Conservation (phyloP, 2,888 invertebrate genomes). For the Leucania comma region DNA sequence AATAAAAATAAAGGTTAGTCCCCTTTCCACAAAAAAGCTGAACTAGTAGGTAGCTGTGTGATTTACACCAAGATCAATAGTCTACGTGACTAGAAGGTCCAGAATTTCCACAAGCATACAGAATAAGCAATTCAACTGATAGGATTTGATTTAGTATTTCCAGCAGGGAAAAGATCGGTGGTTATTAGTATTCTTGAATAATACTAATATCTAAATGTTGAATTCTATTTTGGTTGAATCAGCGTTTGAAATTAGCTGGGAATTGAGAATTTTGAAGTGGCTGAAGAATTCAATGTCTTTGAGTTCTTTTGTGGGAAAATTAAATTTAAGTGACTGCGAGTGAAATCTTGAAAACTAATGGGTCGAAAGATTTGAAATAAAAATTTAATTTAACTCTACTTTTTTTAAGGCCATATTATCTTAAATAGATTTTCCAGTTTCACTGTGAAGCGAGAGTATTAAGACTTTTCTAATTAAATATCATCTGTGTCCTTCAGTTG, state of each 20-base stretch:
- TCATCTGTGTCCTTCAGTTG: too few relatives aligned
- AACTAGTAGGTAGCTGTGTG: conserved; percentile 33
- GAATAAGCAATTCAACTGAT: conserved; percentile 67
- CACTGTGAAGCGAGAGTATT: too few relatives aligned
- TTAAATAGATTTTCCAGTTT: too few relatives aligned
- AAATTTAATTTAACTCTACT: too few relatives aligned
- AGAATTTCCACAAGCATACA: conserved; percentile 50
- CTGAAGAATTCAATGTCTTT: conserved; percentile 3
- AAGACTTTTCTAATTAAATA: too few relatives aligned
- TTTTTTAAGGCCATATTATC: too few relatives aligned
- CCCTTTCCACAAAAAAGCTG: neutral
- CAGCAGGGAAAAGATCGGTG: conserved; percentile 56
- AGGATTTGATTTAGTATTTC: conserved; percentile 69
- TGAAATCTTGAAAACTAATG: neutral
- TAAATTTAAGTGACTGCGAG: neutral
- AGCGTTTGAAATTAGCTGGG: conserved; percentile 16
- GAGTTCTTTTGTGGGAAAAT: conserved; percentile 1
- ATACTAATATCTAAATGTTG: conserved; percentile 55
- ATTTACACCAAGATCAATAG: conserved; percentile 69
- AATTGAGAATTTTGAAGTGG: conserved; percentile 25
- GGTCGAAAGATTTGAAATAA: too few relatives aligned
- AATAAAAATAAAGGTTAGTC: neutral
- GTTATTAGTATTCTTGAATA: conserved; percentile 65
- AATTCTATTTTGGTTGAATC: conserved; percentile 27
- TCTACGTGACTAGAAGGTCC: conserved; percentile 66